Percentiles rank a stretch among this genome's conserved stretches.
Evolutionary conservation across 1,140 invertebrate species (phyloP).

Genomic region (Drosophila setifemur): DNA sequence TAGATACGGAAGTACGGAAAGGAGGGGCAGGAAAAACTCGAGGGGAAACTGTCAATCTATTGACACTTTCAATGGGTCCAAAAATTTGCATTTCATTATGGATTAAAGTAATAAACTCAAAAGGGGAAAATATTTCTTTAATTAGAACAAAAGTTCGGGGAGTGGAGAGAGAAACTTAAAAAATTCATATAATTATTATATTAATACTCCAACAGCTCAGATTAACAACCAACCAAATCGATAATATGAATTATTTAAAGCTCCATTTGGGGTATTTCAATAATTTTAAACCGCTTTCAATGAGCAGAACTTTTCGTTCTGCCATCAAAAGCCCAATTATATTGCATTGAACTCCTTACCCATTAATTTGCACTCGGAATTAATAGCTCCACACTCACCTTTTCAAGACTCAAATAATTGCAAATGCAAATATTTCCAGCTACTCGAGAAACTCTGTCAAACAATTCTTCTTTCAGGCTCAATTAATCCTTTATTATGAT

Average conservation of each 20-base stretch:
- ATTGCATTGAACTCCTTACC: not conserved
- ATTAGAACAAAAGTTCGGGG: too few relatives aligned
- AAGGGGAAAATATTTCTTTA: too few relatives aligned
- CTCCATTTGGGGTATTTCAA: too few relatives aligned
- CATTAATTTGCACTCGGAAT: too few relatives aligned
- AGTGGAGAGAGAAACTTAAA: too few relatives aligned
- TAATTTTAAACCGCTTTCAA: too few relatives aligned
- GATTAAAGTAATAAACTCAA: not conserved
- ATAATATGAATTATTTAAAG: too few relatives aligned
- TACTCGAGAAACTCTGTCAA: not conserved
- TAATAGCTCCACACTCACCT: constrained; percentile 2
- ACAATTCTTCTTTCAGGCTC: constrained; percentile 4
- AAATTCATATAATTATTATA: too few relatives aligned
- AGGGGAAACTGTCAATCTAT: constrained; percentile 5
- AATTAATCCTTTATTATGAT: constrained; percentile 52
- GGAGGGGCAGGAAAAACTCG: not conserved
- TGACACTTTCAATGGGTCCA: constrained; percentile 21
- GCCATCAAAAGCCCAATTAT: too few relatives aligned
- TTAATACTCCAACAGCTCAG: too few relatives aligned
- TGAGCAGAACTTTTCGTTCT: too few relatives aligned
- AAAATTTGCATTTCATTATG: not conserved
- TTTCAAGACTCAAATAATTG: not conserved
- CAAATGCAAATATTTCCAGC: not conserved
- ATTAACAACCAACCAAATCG: too few relatives aligned
- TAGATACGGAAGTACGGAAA: not conserved